Base-by-base conservation (phyloP, 1,140 invertebrate species). In the Zaprionus inermis region DNA sequence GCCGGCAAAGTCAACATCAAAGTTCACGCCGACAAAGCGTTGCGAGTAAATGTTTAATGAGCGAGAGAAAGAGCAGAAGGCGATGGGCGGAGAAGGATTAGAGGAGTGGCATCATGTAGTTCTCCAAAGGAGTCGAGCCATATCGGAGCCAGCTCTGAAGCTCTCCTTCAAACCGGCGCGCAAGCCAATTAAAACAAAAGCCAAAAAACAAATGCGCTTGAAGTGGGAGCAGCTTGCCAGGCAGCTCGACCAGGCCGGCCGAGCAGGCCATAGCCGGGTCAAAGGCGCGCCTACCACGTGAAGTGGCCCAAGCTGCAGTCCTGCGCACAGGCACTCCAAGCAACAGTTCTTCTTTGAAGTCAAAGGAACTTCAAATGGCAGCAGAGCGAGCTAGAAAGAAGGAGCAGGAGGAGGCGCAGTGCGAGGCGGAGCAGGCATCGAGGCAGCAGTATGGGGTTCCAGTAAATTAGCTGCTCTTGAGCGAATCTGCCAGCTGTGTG, bases 21-120 rank as follows among this genome's bases (percentile, higher is more conserved):
- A 90, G 84, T 89, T 89, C 84, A 90, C 84, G 84, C 84, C 84
- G 84, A 89, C 84, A 89, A 89, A 89, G 85, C 85, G 81, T 84
- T 78, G 81, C 66, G 67, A 79, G 84, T 90, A 90, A 89, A 89
- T 89, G 81, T 89, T 89, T 89, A 89, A 89, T 89, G 84, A 89
- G 85, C 72, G 81, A 60, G 24, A 28, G 24, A 5, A 28, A 18
- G 18, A 49, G 44, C 6, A 49, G 44, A 24, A 24, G 22, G 4
- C 1, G 24, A 5, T 2, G 24, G 24, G 4, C 1, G 24, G 24
- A 28, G 18, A 9, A 20, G n/a, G 38, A 41, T 41, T 41, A n/a
- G 5, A 41, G 38, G 14, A 69, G 59, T 57, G 55, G 73, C 57
- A 54, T 49, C 32, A 67, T 77, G 72, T 88, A 88, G 83, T 88